Evolutionary conservation across 2,888 invertebrate genomes (phyloP), one percentile per base, ranked within the genome.

Genomic region (Nasonovia ribisnigri): DNA sequence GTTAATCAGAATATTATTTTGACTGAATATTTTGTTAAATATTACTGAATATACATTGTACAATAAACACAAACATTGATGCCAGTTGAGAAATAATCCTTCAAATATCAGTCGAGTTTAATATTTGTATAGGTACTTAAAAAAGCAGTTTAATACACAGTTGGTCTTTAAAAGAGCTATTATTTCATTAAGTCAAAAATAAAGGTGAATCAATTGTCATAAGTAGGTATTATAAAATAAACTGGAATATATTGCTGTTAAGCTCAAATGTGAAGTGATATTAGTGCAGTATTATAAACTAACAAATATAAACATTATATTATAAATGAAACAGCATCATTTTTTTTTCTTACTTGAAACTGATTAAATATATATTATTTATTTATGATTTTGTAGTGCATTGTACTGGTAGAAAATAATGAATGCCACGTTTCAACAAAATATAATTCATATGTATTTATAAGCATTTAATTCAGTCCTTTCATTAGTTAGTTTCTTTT

Each of bases 61-160:
- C 16, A 36, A n/a, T 36, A 67, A 67, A 36, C n/a, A 67, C 67
- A 16, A 2, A 2, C n/a, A 20, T 16, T 6, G 5, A 1, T 36
- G 16, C n/a, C 36, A 16, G 36, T 36, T 67, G n/a, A 16, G 67
- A 67, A 67, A 67, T 67, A 67, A 67, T 67, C 67, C 20, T 67
- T 67, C 67, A 20, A 67, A n/a, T 36, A 36, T 36, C n/a, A 36
- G 67, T 6, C n/a, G 67, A 67, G 16, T 67, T 67, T 67, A 67
- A 67, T 67, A 67, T 67, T 67, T 67, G 67, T 67, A n/a, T n/a
- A 67, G 67, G n/a, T 67, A 36, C n/a, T 67, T 67, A 67, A 36
- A 67, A 67, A 2, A 67, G 67, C 16, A 67, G n/a, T 67, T 67
- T 67, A 16, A 67, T n/a, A n/a, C 60, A 60, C n/a, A 67, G n/a